Evolutionary conservation across 2,888 invertebrate species (phyloP), one percentile per base, ranked within the genome.

Genomic region (Drosophila emarginata): DNA sequence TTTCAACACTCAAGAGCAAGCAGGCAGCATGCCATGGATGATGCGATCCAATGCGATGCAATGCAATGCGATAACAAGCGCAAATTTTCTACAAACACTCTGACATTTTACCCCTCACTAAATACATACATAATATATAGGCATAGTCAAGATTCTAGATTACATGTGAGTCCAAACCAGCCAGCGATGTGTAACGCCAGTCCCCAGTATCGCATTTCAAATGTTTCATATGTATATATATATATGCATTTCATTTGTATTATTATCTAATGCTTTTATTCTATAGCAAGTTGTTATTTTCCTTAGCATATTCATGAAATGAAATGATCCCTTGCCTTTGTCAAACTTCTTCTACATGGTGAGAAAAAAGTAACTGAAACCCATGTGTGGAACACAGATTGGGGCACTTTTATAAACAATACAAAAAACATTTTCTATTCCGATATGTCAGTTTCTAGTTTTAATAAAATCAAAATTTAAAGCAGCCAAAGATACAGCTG

Each of bases 61-160:
- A 78, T 83, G 77, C 87, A 80, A 86, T 80, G 87, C 87, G 81
- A 82, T 82, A 82, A 86, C 81, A 79, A 86, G 87, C 81, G 81
- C 81, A 83, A 82, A 82, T 87, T 82, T 87, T 21, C 18, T 79
- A 78, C 82, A 79, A 81, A 79, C 84, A 68, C 80, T 70, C 78
- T 68, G 71, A 69, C 83, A 82, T 45, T 45, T 77, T 81, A 79
- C 74, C 78, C 78, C 80, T 45, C 45, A 45, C 45, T 45, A 45
- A 45, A 45, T 45, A 45, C 45, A 45, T 45, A 68, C 79, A 81
- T 79, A 81, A 85, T 87, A 82, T 82, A 76, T 87, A 82, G 87
- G 87, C 79, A 85, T 87, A 85, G 79, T 71, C 68, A 52, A 85
- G 82, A 82, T 82, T 86, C 83, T 87, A 85, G 80, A 83, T 87